Conservation (phyloP, 1,140 invertebrate genomes). For the Sogatella furcifera region DNA sequence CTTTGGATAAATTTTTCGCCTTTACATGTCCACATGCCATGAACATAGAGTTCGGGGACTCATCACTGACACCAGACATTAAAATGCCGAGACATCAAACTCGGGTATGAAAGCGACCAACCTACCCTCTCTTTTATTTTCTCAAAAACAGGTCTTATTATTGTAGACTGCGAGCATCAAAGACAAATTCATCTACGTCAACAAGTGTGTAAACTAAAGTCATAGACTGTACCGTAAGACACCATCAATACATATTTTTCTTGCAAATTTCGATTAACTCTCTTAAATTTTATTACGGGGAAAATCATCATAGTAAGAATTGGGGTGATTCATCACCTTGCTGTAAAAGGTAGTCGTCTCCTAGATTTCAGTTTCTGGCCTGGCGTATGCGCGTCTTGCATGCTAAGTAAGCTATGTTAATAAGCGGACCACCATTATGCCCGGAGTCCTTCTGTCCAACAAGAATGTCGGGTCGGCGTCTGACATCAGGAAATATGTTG, state of each 20-base stretch:
- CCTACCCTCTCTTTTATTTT: no score
- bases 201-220: background rate
- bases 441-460: background rate
- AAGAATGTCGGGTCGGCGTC: no score
- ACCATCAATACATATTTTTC: slow-evolving; percentile 6
- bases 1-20: background rate
- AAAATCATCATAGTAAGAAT: slow-evolving; percentile 2
- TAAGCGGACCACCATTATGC: background rate
- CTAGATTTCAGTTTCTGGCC: no score
- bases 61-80: background rate
- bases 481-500: no score
- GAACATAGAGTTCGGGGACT: background rate
- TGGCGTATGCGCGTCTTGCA: background rate
- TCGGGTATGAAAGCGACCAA: background rate
- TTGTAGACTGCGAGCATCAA: no score
- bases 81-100: background rate
- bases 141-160: no score
- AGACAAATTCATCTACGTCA: background rate
- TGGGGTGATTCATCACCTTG: background rate
- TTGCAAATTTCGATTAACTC: background rate
- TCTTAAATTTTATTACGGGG: background rate
- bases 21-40: background rate
- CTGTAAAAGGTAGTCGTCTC: no score
- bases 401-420: background rate
- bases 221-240: background rate